These are phyloP conservation scores for Ichneumoninae sp. DNA, from an alignment of 2,888 invertebrate genomes.

Conservation along the genomic window DNA sequence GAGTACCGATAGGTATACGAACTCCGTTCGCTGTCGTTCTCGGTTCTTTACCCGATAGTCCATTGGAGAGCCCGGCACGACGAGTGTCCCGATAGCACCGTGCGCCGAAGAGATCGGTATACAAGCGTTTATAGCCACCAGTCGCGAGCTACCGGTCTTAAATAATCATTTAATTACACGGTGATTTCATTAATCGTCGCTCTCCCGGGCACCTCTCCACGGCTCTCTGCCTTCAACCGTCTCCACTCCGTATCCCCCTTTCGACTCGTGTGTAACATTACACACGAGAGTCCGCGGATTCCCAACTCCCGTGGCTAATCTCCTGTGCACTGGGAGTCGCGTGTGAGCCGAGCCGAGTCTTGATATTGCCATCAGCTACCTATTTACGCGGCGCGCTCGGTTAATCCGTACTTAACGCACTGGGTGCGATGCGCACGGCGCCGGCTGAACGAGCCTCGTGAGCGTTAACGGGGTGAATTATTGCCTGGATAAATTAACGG, in stretches of 20 bases:
- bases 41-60: constrained; percentile 2
- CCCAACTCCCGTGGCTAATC: constrained; percentile 19
- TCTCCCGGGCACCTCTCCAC: constrained; percentile 6
- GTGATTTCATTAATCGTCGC: constrained; percentile 63
- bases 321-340: background rate
- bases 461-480: constrained; percentile 47
- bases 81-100: constrained; percentile 29
- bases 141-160: constrained; percentile 75
- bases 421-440: background rate
- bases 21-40: constrained; percentile 4
- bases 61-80: background rate
- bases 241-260: background rate
- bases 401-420: constrained; percentile 41
- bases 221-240: background rate
- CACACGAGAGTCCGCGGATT: constrained; percentile 10
- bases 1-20: constrained; percentile 4
- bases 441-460: background rate
- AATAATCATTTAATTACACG: constrained; percentile 76
- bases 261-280: background rate
- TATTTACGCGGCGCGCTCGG: constrained; percentile 55
- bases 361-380: constrained; percentile 50
- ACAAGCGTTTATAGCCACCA: constrained; percentile 52
- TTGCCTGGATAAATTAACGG: constrained; percentile 45
- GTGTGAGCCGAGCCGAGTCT: constrained; percentile 15
- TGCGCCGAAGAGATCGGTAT: constrained; percentile 39